Base-by-base conservation (phyloP, 1,140 invertebrate genomes). In the Conus betulinus region DNA sequence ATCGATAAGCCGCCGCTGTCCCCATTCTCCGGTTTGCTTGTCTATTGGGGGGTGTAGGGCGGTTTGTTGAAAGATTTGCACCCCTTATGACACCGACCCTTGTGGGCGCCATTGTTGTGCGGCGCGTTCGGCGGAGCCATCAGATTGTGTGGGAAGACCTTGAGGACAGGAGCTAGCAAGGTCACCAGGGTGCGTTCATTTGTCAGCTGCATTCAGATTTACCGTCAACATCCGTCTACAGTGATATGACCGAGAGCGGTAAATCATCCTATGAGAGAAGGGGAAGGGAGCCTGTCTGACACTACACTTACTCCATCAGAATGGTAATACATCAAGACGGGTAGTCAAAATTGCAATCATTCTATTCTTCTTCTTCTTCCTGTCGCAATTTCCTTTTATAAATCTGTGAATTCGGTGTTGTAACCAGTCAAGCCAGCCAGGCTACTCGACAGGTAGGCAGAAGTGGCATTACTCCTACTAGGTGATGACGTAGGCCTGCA, bases 141-240 rank as follows among this genome's bases (percentile, higher is more conserved):
- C 67, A 25, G 20, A 25, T 7, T 7, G 78, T 20, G n/a, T n/a
- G 5, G 78, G 78, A 39, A 39, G 39, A 39, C 39, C 39, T 7
- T 52, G 78, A 15, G 51, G 27, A 13, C 11, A 81, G 60, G 60
- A 53, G 84, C 67, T 74, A 10, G n/a, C 51, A 5, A 63, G 84
- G 84, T 85, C 84, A 85, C 60, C 23, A 67, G 71, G 84, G 84
- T 85, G 84, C 84, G 84, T 52, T 52, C 74, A 74, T 53, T 39
- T 67, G 74, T 67, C 84, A 39, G 39, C 39, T 39, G 39, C 39
- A 3, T 39, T 39, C 39, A 39, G 39, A 3, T 39, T 39, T 39
- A 39, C 0, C 39, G 39, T 63, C 63, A 85, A 63, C 52, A 52
- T 67, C 84, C 15, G 63, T 76, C 84, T 85, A 8, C 11, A 57